Evolutionary conservation across 2,888 invertebrate genomes (phyloP).

Genomic region (Drosophila nigricruria): DNA sequence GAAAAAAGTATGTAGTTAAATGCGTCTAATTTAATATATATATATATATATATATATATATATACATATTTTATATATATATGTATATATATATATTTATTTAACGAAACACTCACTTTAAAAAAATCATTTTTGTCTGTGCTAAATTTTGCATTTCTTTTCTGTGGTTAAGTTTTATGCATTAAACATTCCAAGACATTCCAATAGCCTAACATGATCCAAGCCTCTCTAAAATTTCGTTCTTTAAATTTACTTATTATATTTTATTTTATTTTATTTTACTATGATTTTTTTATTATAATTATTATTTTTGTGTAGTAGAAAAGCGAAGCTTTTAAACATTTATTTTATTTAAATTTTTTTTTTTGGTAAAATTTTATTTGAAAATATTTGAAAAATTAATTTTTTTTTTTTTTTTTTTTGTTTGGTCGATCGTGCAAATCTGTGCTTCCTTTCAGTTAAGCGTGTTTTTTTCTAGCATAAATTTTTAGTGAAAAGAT

Average conservation of each 20-base stretch:
- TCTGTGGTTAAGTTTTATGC: constrained; percentile 49
- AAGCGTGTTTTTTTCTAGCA: constrained; percentile 80
- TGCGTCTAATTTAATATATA: constrained; percentile 49
- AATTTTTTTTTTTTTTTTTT: not conserved
- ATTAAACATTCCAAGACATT: constrained; percentile 39
- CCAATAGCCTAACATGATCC: constrained; percentile 12
- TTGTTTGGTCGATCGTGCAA: constrained; percentile 66
- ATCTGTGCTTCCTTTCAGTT: constrained; percentile 84
- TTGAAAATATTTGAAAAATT: constrained; percentile 5
- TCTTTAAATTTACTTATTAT: constrained; percentile 27
- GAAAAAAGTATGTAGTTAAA: constrained; percentile 36
- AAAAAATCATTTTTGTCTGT: constrained; percentile 54
- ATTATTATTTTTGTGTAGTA: constrained; percentile 16
- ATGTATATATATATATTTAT: not conserved
- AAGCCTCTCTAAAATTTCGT: constrained; percentile 20
- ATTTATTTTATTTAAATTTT: constrained; percentile 14
- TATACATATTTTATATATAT: constrained; percentile 21
- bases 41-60: constrained; percentile 29
- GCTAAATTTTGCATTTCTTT: constrained; percentile 50
- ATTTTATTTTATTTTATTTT: constrained; percentile 21
- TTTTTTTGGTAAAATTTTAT: not conserved
- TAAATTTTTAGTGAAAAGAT: constrained; percentile 81
- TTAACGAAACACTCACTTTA: too few species aligned
- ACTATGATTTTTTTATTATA: constrained; percentile 17
- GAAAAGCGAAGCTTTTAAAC: constrained; percentile 45